Evolutionary conservation across 2,113 vertebrate species (phyloP).

Genomic region (Sylvia atricapilla): DNA sequence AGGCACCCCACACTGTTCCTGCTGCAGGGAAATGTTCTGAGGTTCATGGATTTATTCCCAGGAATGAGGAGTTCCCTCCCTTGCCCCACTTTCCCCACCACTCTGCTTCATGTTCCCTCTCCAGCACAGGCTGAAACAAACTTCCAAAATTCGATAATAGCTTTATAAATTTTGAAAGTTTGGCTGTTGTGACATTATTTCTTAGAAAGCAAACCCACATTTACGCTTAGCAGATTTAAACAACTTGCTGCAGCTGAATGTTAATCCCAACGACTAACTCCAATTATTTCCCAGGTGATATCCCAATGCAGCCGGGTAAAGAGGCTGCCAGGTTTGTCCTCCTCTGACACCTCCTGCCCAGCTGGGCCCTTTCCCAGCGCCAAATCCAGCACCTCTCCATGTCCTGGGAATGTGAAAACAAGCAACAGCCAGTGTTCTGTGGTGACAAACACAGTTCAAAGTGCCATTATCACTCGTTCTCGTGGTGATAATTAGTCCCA

Average conservation of each 20-base stretch:
- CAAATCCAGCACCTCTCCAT: not conserved
- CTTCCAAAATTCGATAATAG: not conserved
- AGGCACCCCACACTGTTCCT: not conserved
- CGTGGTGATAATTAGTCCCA: constrained; percentile 73
- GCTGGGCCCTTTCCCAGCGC: not conserved
- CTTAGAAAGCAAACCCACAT: not conserved
- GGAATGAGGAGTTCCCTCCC: accelerated
- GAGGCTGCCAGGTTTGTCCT: not conserved
- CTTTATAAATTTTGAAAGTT: not conserved
- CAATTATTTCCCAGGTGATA: constrained; percentile 22
- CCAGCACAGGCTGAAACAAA: not conserved
- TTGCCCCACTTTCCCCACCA: accelerated
- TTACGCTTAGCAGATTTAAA: not conserved
- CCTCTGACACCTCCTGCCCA: not conserved
- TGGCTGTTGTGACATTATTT: constrained; percentile 5
- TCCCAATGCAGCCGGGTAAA: constrained; percentile 4
- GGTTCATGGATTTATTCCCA: not conserved
- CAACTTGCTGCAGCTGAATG: not conserved
- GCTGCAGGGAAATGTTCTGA: not conserved
- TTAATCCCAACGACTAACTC: not conserved
- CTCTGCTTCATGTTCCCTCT: not conserved
- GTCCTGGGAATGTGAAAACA: constrained; percentile 33
- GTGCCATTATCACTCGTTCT: constrained; percentile 51
- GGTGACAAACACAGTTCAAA: constrained; percentile 68
- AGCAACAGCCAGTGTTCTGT: constrained; percentile 11